These are phyloP conservation scores for Thunnus thynnus DNA, from an alignment of 2,113 vertebrate genomes.

Conservation along the genomic window DNA sequence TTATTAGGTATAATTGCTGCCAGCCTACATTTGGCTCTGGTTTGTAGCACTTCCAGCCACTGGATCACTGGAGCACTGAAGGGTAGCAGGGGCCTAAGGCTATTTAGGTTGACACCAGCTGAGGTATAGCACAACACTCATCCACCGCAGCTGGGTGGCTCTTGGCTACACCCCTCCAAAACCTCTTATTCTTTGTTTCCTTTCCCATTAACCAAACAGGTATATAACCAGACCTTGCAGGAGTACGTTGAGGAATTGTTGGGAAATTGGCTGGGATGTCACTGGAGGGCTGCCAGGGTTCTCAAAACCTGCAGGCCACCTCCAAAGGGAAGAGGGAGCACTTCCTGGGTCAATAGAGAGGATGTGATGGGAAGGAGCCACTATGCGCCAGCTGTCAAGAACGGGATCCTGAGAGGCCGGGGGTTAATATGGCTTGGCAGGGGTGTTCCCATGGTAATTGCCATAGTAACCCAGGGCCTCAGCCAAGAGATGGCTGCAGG, in stretches of 20 bases:
- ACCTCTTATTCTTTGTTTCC: conserved; percentile 8
- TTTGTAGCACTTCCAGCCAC: conserved; percentile 56
- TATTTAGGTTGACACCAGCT: conserved; percentile 61
- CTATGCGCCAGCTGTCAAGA: conserved; percentile 67
- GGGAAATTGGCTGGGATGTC: conserved; percentile 11
- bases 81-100: conserved; percentile 25
- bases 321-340: conserved; percentile 39
- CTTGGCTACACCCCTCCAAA: conserved; percentile 6
- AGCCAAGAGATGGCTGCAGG: conserved; percentile 45
- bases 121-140: conserved; percentile 34
- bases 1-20: conserved; percentile 75
- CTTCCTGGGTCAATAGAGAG: conserved; percentile 57
- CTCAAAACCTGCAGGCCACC: conserved; percentile 41
- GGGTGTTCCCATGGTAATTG: conserved; percentile 57
- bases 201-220: conserved; percentile 14
- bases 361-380: conserved; percentile 50
- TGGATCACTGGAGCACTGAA: conserved; percentile 33
- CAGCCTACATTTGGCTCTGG: conserved; percentile 62
- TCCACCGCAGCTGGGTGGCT: conserved; percentile 18
- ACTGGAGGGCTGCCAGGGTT: conserved; percentile 37
- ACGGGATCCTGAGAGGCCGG: conserved; percentile 36
- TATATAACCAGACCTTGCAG: background rate
- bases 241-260: background rate
- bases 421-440: conserved; percentile 72
- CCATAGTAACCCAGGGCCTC: conserved; percentile 56